Percentiles rank a stretch among this genome's conserved stretches.
phyloP scores from a whole-genome alignment of 2,797 vertebrate genomes.

The Enteromius treurensis region DNA sequence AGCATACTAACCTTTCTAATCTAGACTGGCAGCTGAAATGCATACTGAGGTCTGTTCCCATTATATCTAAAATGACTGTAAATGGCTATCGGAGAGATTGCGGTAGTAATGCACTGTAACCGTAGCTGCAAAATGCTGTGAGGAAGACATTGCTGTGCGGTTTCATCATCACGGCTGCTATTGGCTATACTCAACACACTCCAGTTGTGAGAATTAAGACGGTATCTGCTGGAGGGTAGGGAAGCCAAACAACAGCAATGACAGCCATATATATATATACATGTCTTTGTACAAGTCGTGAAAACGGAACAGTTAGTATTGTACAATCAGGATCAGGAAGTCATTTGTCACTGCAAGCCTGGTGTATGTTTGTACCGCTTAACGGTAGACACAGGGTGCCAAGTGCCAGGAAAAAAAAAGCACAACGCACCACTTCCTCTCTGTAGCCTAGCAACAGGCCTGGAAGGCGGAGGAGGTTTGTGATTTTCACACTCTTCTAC shows the following conservation, averaged over 20 bases:
- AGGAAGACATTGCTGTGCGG: constrained; percentile 48
- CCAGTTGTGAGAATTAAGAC: constrained; percentile 11
- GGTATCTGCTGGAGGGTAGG: not conserved
- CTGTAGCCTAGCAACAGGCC: constrained; percentile 79
- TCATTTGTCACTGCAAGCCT: constrained; percentile 30
- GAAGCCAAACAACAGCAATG: not conserved
- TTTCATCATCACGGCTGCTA: constrained; percentile 57
- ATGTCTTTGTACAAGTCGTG: not conserved
- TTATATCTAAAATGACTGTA: constrained; percentile 38
- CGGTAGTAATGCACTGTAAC: constrained; percentile 27
- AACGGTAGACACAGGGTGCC: constrained; percentile 34
- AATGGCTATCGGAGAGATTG: constrained; percentile 20
- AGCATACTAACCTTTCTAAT: not conserved
- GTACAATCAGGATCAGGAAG: constrained; percentile 50
- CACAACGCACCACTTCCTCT: constrained; percentile 64
- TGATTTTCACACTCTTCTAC: constrained; percentile 73
- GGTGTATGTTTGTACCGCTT: constrained; percentile 27
- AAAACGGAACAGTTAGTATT: constrained; percentile 28
- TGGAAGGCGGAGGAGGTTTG: constrained; percentile 67
- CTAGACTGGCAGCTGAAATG: constrained; percentile 19
- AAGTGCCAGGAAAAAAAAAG: constrained; percentile 9
- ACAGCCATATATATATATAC: not conserved
- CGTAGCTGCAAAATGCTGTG: constrained; percentile 16
- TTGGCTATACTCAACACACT: constrained; percentile 24
- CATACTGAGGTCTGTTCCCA: constrained; percentile 3